These are phyloP conservation scores for Drosophila fungiperda DNA, from an alignment of 2,888 invertebrate species.

Conservation along the genomic window DNA sequence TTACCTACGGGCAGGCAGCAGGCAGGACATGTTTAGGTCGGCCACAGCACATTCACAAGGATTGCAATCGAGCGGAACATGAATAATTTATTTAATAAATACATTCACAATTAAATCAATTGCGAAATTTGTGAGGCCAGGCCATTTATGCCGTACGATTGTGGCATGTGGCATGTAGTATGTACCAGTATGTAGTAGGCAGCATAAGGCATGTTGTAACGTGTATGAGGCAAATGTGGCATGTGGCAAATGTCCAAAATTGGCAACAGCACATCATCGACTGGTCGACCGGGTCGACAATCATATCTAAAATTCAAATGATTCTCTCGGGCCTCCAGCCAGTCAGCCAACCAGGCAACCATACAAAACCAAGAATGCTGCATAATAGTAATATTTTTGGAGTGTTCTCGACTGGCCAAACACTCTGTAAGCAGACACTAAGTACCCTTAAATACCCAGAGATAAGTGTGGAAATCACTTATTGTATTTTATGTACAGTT, in stretches of 20 bases:
- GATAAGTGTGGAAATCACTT: background rate
- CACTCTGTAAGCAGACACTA: conserved; percentile 2
- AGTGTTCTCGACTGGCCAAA: background rate
- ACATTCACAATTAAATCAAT: conserved; percentile 79
- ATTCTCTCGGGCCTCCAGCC: background rate
- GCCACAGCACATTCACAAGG: conserved; percentile 72
- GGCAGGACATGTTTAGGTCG: conserved; percentile 74
- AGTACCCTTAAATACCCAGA: background rate
- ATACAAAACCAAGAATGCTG: background rate
- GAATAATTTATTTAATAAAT: conserved; percentile 81
- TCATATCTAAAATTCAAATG: conserved; percentile 13
- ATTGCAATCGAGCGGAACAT: conserved; percentile 66
- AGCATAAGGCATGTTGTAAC: conserved; percentile 8
- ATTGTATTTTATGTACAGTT: background rate
- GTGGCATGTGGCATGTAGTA: conserved; percentile 17
- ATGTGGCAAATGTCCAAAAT: conserved; percentile 28
- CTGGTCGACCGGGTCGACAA: conserved; percentile 27
- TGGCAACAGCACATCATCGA: conserved; percentile 27
- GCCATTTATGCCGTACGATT: conserved; percentile 18
- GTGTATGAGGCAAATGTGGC: conserved; percentile 8
- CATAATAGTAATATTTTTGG: background rate
- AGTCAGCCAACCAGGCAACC: background rate
- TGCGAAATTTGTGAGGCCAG: conserved; percentile 57
- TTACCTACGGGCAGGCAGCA: background rate
- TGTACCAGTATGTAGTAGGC: background rate